Conservation (phyloP, 1,140 invertebrate species). For the Rhagoletis zephyria region DNA sequence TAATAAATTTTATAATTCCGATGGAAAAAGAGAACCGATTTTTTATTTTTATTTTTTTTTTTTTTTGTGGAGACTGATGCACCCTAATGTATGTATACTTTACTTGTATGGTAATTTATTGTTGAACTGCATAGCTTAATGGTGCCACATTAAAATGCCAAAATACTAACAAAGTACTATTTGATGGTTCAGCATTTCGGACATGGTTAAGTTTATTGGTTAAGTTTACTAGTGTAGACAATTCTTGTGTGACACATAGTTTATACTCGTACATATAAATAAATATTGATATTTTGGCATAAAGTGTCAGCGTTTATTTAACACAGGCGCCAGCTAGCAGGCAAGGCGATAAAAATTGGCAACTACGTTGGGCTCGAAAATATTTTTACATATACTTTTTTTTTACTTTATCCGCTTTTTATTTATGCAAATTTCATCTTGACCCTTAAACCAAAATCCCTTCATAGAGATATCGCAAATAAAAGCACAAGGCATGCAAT, state of each 20-base stretch:
- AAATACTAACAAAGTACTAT: neutral
- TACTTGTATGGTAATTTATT: neutral
- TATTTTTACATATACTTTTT: no score
- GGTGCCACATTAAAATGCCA: neutral
- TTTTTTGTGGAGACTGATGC: no score
- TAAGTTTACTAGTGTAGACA: neutral
- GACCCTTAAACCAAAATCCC: neutral
- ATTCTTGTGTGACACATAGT: neutral
- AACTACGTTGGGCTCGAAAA: no score
- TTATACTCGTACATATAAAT: neutral
- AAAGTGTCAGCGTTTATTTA: no score
- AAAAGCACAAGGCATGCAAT: neutral
- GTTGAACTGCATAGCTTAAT: neutral
- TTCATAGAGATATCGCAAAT: neutral
- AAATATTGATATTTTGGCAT: neutral
- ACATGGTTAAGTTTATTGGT: neutral
- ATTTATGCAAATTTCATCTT: neutral
- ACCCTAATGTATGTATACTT: no score
- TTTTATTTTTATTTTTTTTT: no score
- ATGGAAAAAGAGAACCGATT: no score
- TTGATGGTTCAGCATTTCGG: neutral
- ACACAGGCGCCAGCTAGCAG: no score
- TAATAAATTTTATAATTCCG: no score
- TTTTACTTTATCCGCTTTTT: no score
- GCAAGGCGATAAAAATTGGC: no score